Conservation (phyloP, 1,140 invertebrate genomes). For the Teleopsis dalmanni region DNA sequence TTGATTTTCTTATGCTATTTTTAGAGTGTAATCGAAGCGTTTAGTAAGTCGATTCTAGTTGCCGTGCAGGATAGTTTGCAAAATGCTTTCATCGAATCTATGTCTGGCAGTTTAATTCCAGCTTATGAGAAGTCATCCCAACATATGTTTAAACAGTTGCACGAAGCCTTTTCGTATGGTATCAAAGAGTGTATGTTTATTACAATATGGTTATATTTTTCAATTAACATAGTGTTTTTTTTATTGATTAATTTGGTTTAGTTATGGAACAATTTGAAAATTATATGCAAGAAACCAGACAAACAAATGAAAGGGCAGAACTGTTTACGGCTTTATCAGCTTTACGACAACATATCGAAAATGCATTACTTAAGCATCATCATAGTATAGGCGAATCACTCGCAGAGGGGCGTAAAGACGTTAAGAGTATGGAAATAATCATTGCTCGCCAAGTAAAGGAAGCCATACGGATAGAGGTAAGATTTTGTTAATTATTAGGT, state of each 20-base stretch:
- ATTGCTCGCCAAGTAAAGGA: conserved; percentile 35
- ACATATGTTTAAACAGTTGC: conserved; percentile 80
- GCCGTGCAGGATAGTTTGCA: conserved; percentile 46
- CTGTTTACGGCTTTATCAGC: conserved; percentile 26
- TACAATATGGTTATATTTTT: background rate
- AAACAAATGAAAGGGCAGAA: no score
- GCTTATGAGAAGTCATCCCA: conserved; percentile 76
- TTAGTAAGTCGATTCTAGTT: conserved; percentile 57
- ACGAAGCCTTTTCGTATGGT: conserved; percentile 75
- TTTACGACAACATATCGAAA: conserved; percentile 33
- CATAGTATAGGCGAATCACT: conserved; percentile 30
- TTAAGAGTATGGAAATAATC: conserved; percentile 37
- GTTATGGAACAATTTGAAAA: conserved; percentile 48
- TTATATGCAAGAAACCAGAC: conserved; percentile 37
- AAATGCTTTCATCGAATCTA: conserved; percentile 56
- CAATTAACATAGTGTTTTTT: conserved; percentile 2
- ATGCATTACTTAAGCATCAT: conserved; percentile 29
- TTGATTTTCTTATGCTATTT: background rate
- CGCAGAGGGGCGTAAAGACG: conserved; percentile 36
- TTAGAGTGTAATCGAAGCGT: conserved; percentile 63
- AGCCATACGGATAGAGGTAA: conserved; percentile 30
- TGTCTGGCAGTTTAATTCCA: conserved; percentile 67
- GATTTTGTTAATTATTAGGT: background rate
- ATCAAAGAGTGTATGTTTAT: conserved; percentile 76
- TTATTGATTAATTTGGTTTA: conserved; percentile 21